Evolutionary conservation across 2,888 invertebrate genomes (phyloP).

Genomic region (Habrosyne pyritoides): DNA sequence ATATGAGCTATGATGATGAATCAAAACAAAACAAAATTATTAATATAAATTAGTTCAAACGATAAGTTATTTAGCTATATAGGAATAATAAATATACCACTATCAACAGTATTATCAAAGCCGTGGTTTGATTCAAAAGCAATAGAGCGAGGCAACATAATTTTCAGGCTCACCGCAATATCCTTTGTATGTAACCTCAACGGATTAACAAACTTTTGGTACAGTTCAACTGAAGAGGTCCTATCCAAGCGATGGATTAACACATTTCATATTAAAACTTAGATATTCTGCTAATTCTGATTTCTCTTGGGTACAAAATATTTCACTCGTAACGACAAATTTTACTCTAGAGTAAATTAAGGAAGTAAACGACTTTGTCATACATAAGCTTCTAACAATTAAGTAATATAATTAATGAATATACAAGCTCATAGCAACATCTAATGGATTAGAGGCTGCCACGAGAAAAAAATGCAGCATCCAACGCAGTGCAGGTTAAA

Average conservation of each 20-base stretch:
- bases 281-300: slow-evolving; percentile 15
- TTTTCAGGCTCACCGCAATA: slow-evolving; percentile 78
- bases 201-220: slow-evolving; percentile 72
- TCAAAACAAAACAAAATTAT: too few relatives aligned
- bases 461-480: too few relatives aligned
- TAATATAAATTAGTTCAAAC: background rate
- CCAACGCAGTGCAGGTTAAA: too few relatives aligned
- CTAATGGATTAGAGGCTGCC: too few relatives aligned
- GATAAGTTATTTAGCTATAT: background rate
- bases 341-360: too few relatives aligned
- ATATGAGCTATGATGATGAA: background rate
- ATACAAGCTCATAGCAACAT: too few relatives aligned
- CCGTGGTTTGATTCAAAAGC: slow-evolving; percentile 74
- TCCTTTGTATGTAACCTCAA: slow-evolving; percentile 75
- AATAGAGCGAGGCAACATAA: slow-evolving; percentile 79
- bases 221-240: slow-evolving; percentile 44
- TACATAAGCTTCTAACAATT: too few relatives aligned
- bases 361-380: too few relatives aligned
- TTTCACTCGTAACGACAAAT: too few relatives aligned
- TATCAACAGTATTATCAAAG: slow-evolving; percentile 46
- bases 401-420: too few relatives aligned
- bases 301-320: too few relatives aligned
- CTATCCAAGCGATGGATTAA: slow-evolving; percentile 26
- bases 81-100: slow-evolving; percentile 12
- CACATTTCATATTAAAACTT: slow-evolving; percentile 24